Conservation (phyloP, 2,888 invertebrate species). For the Tiphia femorata region DNA sequence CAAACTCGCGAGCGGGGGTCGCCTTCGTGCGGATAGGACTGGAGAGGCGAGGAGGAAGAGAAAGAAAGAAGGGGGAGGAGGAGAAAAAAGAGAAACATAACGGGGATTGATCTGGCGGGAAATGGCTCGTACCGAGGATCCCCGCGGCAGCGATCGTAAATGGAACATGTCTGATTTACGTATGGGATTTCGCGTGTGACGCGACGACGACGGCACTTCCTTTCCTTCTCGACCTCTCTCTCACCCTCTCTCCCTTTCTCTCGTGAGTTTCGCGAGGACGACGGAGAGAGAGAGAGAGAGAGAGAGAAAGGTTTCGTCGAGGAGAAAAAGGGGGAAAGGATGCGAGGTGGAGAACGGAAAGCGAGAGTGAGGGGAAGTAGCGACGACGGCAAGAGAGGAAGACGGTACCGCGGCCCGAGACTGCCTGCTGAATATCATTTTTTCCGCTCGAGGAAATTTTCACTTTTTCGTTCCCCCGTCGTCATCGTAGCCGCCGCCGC, state of each 20-base stretch:
- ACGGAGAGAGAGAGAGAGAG: slow-evolving; percentile 3
- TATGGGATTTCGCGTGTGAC: slow-evolving; percentile 29
- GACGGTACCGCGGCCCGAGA: slow-evolving; percentile 17
- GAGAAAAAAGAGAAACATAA: slow-evolving; percentile 26
- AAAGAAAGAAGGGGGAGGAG: neutral
- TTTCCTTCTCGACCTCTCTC: too few species aligned
- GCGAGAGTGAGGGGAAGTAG: slow-evolving; percentile 16
- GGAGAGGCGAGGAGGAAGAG: neutral
- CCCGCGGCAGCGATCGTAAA: slow-evolving; percentile 42
- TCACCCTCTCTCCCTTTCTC: too few species aligned
- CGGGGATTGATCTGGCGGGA: slow-evolving; percentile 42
- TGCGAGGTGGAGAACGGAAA: neutral
- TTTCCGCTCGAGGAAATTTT: slow-evolving; percentile 53
- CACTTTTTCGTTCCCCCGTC: slow-evolving; percentile 46
- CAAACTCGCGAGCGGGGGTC: too few species aligned
- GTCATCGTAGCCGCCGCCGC: slow-evolving; percentile 25
- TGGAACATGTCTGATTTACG: slow-evolving; percentile 51
- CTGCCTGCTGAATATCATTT: slow-evolving; percentile 53
- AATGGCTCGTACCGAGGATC: slow-evolving; percentile 41
- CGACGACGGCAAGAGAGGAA: slow-evolving; percentile 5
- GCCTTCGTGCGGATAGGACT: neutral
- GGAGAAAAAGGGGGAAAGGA: slow-evolving; percentile 7
- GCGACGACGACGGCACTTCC: slow-evolving; percentile 5
- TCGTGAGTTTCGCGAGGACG: too few species aligned
- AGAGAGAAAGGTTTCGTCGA: slow-evolving; percentile 7